phyloP scores from a whole-genome alignment of 1,140 invertebrate species.

The Antheraea pernyi region DNA sequence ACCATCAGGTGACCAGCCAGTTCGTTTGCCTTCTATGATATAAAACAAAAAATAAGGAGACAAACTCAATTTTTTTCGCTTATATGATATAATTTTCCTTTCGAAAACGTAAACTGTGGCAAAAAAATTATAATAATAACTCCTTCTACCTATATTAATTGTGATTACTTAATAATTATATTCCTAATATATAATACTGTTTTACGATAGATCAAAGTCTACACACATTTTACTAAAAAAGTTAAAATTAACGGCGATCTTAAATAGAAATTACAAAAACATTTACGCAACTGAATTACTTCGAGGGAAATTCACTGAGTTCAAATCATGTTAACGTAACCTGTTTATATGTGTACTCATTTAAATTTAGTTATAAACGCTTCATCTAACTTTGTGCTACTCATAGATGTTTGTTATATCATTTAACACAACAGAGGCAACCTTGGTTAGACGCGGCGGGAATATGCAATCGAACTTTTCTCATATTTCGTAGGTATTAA shows the following conservation, averaged over 20 bases:
- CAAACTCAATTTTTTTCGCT: conserved; percentile 44
- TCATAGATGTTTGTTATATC: conserved; percentile 34
- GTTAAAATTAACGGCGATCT: not conserved
- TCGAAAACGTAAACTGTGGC: not conserved
- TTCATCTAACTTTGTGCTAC: conserved; percentile 10
- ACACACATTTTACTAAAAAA: not conserved
- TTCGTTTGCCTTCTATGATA: too few species aligned
- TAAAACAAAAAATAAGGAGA: too few species aligned
- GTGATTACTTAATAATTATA: not conserved
- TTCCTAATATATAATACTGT: not conserved
- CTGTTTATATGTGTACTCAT: not conserved
- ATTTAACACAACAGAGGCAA: conserved; percentile 33
- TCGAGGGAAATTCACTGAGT: not conserved
- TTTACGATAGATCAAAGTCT: not conserved
- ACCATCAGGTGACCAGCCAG: too few species aligned
- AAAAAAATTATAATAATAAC: not conserved
- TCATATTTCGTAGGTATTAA: not conserved
- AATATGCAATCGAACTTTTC: not conserved
- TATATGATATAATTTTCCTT: not conserved
- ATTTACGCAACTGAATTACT: not conserved
- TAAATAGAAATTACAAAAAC: not conserved
- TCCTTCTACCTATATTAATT: not conserved
- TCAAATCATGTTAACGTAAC: not conserved
- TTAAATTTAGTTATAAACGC: not conserved
- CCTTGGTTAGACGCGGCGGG: conserved; percentile 18